A percentile compares a stretch with the other conserved stretches of the same genome.
phyloP scores from a whole-genome alignment of 1,140 invertebrate genomes.

The Planococcus citri region DNA sequence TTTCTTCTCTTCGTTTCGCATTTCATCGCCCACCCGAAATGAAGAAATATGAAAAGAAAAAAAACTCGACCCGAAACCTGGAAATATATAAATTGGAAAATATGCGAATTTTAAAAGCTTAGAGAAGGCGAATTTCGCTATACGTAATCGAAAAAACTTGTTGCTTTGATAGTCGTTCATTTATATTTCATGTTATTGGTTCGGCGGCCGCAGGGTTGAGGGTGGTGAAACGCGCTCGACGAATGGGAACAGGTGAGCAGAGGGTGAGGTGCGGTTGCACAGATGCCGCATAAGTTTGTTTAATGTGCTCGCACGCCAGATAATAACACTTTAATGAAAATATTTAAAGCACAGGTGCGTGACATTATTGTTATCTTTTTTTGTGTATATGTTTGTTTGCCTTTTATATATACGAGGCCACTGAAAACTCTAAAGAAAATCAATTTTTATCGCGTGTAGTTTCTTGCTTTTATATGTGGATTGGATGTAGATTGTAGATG shows the following conservation, averaged over 20 bases:
- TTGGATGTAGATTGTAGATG: too few species aligned
- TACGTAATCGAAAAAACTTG: neutral
- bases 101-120: neutral
- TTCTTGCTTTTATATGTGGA: too few species aligned
- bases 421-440: neutral
- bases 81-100: neutral
- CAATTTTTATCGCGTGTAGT: neutral
- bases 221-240: too few species aligned
- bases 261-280: too few species aligned
- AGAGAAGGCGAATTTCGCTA: neutral
- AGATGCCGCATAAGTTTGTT: neutral
- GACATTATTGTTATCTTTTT: neutral
- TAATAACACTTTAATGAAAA: conserved; percentile 4
- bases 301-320: neutral
- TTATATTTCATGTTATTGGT: neutral
- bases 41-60: neutral
- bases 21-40: neutral
- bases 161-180: neutral
- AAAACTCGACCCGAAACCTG: neutral
- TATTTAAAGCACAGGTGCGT: neutral
- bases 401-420: too few species aligned
- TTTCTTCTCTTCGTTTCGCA: too few species aligned
- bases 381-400: too few species aligned
- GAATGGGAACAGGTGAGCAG: too few species aligned
- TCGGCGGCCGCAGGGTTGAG: neutral